Conservation (phyloP, 1,140 invertebrate genomes). For the Prorops nasuta region DNA sequence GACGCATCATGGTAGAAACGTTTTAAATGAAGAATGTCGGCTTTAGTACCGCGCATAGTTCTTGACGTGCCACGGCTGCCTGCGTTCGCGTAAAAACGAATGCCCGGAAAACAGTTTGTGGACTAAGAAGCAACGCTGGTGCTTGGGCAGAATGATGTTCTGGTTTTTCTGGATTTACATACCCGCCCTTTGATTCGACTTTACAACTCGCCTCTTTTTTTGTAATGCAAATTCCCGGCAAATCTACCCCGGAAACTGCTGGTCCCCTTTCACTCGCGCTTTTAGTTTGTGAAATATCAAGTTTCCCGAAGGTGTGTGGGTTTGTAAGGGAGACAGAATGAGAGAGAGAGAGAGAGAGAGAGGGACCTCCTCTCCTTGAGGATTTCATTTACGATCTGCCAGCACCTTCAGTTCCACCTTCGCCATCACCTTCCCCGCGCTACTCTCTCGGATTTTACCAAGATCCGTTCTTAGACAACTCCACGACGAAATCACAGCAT, state of each 20-base stretch:
- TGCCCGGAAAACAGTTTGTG: no score
- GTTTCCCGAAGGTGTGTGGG: background rate
- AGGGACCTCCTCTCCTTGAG: conserved; percentile 23
- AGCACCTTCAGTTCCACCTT: background rate
- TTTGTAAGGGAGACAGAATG: no score
- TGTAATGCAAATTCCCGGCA: conserved; percentile 22
- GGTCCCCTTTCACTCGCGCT: conserved; percentile 11
- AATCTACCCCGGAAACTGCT: conserved; percentile 7
- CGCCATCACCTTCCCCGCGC: background rate
- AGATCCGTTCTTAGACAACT: conserved; percentile 29
- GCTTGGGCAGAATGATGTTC: background rate
- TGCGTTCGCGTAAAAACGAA: no score
- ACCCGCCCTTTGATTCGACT: conserved; percentile 6
- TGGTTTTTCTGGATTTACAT: conserved; percentile 10
- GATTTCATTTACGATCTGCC: conserved; percentile 29
- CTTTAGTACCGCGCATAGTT: no score
- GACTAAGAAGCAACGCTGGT: no score
- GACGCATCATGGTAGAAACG: no score
- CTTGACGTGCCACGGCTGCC: no score
- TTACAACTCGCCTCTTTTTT: conserved; percentile 1
- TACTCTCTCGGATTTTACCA: conserved; percentile 17
- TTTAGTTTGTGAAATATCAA: conserved; percentile 19
- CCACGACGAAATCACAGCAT: conserved; percentile 20
- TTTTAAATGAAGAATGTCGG: no score
- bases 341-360: no score